Percentiles rank a stretch among this genome's conserved stretches.
These are phyloP conservation scores for Sympetrum striolatum DNA, from an alignment of 2,888 invertebrate genomes.

Conservation along the genomic window DNA sequence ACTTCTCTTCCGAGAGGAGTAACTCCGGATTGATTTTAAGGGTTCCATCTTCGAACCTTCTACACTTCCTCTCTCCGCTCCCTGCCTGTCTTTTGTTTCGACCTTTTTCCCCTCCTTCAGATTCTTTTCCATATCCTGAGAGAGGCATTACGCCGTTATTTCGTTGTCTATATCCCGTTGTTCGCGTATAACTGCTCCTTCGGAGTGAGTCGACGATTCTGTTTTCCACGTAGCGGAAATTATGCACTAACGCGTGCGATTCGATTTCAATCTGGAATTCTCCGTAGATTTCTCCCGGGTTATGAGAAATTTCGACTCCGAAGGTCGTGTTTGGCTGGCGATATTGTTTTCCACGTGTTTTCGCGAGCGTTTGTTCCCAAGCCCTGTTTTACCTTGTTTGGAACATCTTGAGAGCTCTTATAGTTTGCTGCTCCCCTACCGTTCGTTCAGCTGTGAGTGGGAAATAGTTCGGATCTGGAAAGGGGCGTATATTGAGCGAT, in stretches of 20 bases:
- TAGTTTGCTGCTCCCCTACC: too few relatives aligned
- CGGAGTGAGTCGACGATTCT: neutral
- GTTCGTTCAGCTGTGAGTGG: too few relatives aligned
- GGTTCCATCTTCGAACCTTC: neutral
- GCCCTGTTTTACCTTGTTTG: too few relatives aligned
- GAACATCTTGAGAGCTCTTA: too few relatives aligned
- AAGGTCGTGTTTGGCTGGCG: too few relatives aligned
- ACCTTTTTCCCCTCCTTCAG: neutral
- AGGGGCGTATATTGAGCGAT: too few relatives aligned
- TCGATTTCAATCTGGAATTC: too few relatives aligned
- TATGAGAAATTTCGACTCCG: too few relatives aligned
- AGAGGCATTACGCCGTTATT: neutral
- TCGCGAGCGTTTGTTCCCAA: too few relatives aligned
- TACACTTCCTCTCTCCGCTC: neutral
- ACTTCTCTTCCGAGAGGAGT: slow-evolving; percentile 27
- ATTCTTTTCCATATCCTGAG: neutral
- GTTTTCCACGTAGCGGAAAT: neutral
- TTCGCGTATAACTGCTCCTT: neutral
- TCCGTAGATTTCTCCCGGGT: too few relatives aligned
- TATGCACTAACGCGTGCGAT: neutral
- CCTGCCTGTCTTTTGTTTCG: neutral
- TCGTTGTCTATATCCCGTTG: neutral
- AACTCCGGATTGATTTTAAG: slow-evolving; percentile 38
- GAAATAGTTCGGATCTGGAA: too few relatives aligned
- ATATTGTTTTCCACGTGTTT: too few relatives aligned